phyloP scores from a whole-genome alignment of 2,113 vertebrate genomes.

The Martes martes region DNA sequence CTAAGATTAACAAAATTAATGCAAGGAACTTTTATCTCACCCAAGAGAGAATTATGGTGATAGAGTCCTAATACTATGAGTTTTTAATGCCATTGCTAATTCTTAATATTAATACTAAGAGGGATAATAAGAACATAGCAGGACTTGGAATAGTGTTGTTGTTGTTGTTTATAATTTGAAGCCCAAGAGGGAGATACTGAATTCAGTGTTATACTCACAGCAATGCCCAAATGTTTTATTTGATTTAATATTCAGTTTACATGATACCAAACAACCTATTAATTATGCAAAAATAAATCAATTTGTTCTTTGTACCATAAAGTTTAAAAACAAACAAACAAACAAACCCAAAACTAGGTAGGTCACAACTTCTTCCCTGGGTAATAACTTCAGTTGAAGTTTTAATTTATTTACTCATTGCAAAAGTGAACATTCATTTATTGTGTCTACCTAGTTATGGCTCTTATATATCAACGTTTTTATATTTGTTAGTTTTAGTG shows the following conservation, averaged over 20 bases:
- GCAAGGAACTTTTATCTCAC: not conserved
- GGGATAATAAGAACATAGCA: not conserved
- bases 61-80: not conserved
- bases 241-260: not conserved
- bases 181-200: not conserved
- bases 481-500: not conserved
- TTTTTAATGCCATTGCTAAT: not conserved
- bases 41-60: not conserved
- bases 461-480: not conserved
- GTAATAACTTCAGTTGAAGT: not conserved
- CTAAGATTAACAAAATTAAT: not conserved
- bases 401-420: not conserved
- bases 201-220: not conserved
- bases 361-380: not conserved
- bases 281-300: not conserved
- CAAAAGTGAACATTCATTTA: not conserved
- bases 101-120: not conserved
- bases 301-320: not conserved
- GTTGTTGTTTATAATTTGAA: not conserved
- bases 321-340: not conserved
- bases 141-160: not conserved
- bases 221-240: not conserved
- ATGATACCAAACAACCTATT: not conserved
- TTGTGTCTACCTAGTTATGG: not conserved
- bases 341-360: not conserved